These are phyloP conservation scores for Slavum lentiscoides DNA, from an alignment of 2,888 invertebrate genomes.

Conservation along the genomic window DNA sequence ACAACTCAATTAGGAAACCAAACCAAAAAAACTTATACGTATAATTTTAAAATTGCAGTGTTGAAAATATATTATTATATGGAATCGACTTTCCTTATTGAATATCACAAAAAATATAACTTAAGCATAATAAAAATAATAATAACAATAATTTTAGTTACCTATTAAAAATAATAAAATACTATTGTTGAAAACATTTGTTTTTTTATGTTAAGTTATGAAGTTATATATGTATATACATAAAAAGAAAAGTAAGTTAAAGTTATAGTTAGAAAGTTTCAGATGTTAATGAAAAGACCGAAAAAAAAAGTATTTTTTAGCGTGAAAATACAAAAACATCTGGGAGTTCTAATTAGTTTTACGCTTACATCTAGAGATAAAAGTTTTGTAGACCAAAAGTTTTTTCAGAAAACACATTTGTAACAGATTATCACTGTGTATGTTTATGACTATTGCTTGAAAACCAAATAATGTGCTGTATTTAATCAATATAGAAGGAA, in stretches of 20 bases:
- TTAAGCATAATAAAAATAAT: no score
- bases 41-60: no score
- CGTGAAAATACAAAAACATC: slow-evolving; percentile 3
- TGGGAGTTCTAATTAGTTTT: slow-evolving; percentile 13
- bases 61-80: no score
- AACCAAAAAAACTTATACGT: no score
- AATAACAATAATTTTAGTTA: no score
- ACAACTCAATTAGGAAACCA: no score
- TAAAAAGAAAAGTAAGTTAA: not conserved
- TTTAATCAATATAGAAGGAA: no score
- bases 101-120: no score
- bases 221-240: not conserved
- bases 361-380: slow-evolving; percentile 14
- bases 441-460: not conserved
- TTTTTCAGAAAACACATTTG: not conserved
- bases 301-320: not conserved
- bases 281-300: not conserved
- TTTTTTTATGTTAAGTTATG: not conserved
- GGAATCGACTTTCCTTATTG: no score
- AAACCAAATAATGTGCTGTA: not conserved
- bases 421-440: not conserved
- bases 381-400: not conserved
- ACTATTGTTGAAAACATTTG: not conserved
- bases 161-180: no score
- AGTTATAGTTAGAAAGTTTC: not conserved